Evolutionary conservation across 1,140 invertebrate species (phyloP), one percentile per base, ranked within the genome.

Genomic region (Trichomalopsis sarcophagae): DNA sequence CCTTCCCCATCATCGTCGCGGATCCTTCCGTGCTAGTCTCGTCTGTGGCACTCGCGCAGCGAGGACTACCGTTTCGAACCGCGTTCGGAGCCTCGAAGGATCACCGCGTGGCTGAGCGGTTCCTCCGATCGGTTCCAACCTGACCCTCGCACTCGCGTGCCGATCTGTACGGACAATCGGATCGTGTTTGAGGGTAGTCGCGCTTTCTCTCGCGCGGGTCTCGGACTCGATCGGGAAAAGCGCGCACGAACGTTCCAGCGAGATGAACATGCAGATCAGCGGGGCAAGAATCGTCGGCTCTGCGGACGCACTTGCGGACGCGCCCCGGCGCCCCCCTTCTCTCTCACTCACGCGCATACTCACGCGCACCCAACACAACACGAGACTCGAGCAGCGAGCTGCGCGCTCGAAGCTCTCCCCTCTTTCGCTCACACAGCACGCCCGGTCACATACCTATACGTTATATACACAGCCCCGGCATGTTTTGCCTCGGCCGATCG

Each of bases 221-320:
- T 30, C 3, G 77, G 55, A 33, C 33, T 33, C 50, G 62, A 21
- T 33, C 30, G 62, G 40, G 23, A 6, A 47, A 62, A 47, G 40
- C 27, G 30, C 47, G 47, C 47, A 36, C 2, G 80, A 73, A 33
- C 69, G 17, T 36, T 74, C 69, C 27, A 74, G 30, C 80, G 80
- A 82, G 80, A 62, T 47, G 81, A 82, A 33, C 73, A 47, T 33
- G 62, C 74, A 33, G 55, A 62, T 62, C 55, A 62, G 50, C 86
- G 86, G 79, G 88, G 88, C 88, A 89, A 90, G 88, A 90, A 87
- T 88, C 87, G 87, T 89, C 89, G 89, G 89, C 88, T 88, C 82
- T 40, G 50, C 55, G n/a, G n/a, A n/a, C n/a, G n/a, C n/a, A n/a
- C n/a, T n/a, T n/a, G n/a, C n/a, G n/a, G n/a, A n/a, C n/a, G n/a